Conservation (phyloP, 2,113 vertebrate genomes). For the Panthera leo region DNA sequence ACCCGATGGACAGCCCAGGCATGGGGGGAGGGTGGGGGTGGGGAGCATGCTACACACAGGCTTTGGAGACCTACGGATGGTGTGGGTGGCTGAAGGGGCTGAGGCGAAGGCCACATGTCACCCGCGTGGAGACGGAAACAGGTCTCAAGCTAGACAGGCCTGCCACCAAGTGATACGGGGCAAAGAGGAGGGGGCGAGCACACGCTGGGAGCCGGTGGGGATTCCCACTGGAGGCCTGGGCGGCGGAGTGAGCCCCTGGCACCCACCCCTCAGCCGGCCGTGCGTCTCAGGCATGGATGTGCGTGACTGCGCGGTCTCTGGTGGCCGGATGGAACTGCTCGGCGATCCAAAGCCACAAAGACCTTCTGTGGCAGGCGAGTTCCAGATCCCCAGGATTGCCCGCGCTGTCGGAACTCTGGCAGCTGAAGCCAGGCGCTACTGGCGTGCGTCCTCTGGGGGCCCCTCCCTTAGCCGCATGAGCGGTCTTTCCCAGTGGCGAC, state of each 20-base stretch:
- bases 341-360: background rate
- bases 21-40: background rate
- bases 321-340: background rate
- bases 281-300: background rate
- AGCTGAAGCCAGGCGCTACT: accelerated
- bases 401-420: background rate
- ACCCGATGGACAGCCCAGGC: background rate
- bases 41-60: accelerated
- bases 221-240: background rate
- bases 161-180: accelerated
- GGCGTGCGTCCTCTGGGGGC: accelerated
- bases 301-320: accelerated
- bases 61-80: background rate
- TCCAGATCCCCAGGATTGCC: background rate
- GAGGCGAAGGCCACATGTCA: background rate
- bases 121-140: background rate
- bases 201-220: background rate
- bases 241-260: background rate
- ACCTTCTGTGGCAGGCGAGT: background rate
- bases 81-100: background rate
- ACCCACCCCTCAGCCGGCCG: background rate
- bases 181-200: accelerated
- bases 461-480: accelerated
- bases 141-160: background rate
- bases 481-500: accelerated